These are phyloP conservation scores for Asarcornis scutulata DNA, from an alignment of 2,113 vertebrate genomes.

Conservation along the genomic window DNA sequence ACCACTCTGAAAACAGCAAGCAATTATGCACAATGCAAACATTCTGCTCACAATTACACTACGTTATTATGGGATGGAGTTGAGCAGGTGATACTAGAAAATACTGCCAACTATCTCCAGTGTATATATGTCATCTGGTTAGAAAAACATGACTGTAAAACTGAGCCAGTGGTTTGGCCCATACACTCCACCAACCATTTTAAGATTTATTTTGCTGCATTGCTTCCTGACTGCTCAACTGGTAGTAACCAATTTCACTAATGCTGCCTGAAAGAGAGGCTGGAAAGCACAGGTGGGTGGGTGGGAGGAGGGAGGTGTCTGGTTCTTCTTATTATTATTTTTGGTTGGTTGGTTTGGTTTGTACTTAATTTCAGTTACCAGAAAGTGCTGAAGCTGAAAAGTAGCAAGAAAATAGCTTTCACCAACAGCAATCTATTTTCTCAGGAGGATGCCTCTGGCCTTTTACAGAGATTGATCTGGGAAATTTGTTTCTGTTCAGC, in stretches of 20 bases:
- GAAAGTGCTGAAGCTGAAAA: background rate
- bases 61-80: background rate
- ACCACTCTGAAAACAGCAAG: background rate
- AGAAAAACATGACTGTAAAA: constrained; percentile 1
- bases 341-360: background rate
- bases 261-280: background rate
- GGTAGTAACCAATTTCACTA: background rate
- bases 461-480: background rate
- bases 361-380: background rate
- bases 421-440: background rate
- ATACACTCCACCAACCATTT: background rate
- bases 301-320: too few relatives aligned
- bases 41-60: background rate
- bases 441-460: background rate
- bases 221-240: background rate
- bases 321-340: too few relatives aligned
- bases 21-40: background rate
- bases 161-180: background rate
- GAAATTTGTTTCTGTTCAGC: background rate
- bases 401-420: background rate
- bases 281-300: background rate
- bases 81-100: background rate
- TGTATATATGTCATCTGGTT: background rate
- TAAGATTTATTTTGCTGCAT: background rate
- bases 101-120: background rate